Evolutionary conservation across 1,140 invertebrate species (phyloP).

Genomic region (Papilio polyxenes): DNA sequence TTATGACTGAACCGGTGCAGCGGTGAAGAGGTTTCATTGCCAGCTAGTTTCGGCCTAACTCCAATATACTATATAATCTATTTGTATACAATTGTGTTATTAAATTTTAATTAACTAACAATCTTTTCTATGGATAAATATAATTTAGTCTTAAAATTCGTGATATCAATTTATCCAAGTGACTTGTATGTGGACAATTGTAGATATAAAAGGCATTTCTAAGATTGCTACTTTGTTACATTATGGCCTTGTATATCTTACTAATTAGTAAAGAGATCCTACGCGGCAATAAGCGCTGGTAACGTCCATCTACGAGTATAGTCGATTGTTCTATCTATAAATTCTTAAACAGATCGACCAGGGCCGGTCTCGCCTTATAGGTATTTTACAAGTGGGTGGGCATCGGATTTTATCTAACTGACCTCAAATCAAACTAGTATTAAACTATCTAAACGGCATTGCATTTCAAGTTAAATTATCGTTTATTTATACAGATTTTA

Average conservation of each 20-base stretch:
- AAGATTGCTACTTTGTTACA: background rate
- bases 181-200: background rate
- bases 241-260: background rate
- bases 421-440: slow-evolving; percentile 26
- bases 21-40: slow-evolving; percentile 42
- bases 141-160: background rate
- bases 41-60: slow-evolving; percentile 1
- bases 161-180: background rate
- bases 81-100: background rate
- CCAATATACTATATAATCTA: background rate
- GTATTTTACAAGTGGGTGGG: slow-evolving; percentile 16
- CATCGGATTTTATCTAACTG: slow-evolving; percentile 30
- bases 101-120: background rate
- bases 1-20: slow-evolving; percentile 46
- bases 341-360: slow-evolving; percentile 32
- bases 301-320: background rate
- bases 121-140: too few relatives aligned
- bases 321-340: slow-evolving; percentile 8
- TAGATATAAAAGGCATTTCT: background rate
- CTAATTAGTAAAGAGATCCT: background rate
- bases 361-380: slow-evolving; percentile 22
- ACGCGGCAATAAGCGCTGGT: background rate
- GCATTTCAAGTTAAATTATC: slow-evolving; percentile 13
- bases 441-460: background rate
- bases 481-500: slow-evolving; percentile 1